Evolutionary conservation across 2,797 vertebrate species (phyloP).

Genomic region (Lepilemur septentrionalis): DNA sequence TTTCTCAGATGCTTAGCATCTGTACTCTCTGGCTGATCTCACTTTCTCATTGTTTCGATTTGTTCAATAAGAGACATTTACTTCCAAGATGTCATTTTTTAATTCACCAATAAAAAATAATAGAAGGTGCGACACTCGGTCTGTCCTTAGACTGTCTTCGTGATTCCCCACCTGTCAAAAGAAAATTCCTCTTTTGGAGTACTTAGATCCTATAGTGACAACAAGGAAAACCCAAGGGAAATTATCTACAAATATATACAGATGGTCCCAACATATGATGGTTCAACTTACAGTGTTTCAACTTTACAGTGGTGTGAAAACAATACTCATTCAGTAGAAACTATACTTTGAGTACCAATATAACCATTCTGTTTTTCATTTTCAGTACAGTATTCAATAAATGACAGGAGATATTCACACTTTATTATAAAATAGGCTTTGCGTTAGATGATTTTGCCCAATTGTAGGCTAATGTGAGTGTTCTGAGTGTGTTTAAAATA

Average conservation of each 20-base stretch:
- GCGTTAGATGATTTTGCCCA: neutral
- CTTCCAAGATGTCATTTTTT: neutral
- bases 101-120: neutral
- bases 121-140: neutral
- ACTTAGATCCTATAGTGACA: neutral
- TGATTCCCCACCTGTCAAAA: neutral
- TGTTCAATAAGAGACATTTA: neutral
- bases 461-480: neutral
- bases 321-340: neutral
- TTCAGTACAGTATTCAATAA: neutral
- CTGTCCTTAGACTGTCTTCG: neutral
- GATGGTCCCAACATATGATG: neutral
- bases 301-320: neutral
- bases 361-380: neutral
- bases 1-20: neutral
- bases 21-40: neutral
- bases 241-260: neutral
- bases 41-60: neutral
- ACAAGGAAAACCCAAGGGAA: neutral
- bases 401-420: neutral
- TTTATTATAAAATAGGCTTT: neutral
- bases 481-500: neutral
- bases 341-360: neutral
- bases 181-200: neutral
- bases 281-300: neutral